Evolutionary conservation across 2,888 invertebrate species (phyloP), one percentile per base, ranked within the genome.

Genomic region (Megastigmus dorsalis): DNA sequence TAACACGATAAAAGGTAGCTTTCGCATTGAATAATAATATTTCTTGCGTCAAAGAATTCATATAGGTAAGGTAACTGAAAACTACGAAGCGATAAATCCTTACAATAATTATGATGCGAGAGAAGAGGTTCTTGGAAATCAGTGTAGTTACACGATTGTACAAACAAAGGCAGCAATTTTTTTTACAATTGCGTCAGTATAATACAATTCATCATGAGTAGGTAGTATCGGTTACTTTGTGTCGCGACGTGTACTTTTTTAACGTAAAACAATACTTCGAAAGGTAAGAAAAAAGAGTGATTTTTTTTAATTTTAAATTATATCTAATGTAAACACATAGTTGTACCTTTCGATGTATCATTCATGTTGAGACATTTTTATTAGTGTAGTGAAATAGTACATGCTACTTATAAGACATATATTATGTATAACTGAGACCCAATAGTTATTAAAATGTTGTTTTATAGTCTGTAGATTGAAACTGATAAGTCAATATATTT

Each of bases 401-500:
- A n/a, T n/a, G n/a, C n/a, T n/a, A n/a, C n/a, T n/a, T n/a, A n/a
- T n/a, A n/a, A n/a, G n/a, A n/a, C n/a, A n/a, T n/a, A n/a, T n/a
- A n/a, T n/a, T n/a, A n/a, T n/a, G n/a, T n/a, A n/a, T n/a, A n/a
- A n/a, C n/a, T n/a, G n/a, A n/a, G n/a, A n/a, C n/a, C 2, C 20
- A 23, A 48, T 4, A 20, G 1, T 13, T 28, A n/a, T 52, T 1
- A 7, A 28, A 52, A n/a, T 28, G 15, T n/a, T 50, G 13, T 50
- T 18, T n/a, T 2, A 52, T 28, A n/a, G 15, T 6, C 10, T 33
- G 30, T 59, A 20, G 10, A 15, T 28, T 15, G 7, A 18, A 57
- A 57, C 57, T 68, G 59, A 68, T 59, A 68, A 68, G 50, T 68
- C 68, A 68, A 68, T 59, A 59, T 10, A 33, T 28, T 28, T 15